Base-by-base conservation (phyloP, 2,888 invertebrate genomes). In the Xanthia togata region DNA sequence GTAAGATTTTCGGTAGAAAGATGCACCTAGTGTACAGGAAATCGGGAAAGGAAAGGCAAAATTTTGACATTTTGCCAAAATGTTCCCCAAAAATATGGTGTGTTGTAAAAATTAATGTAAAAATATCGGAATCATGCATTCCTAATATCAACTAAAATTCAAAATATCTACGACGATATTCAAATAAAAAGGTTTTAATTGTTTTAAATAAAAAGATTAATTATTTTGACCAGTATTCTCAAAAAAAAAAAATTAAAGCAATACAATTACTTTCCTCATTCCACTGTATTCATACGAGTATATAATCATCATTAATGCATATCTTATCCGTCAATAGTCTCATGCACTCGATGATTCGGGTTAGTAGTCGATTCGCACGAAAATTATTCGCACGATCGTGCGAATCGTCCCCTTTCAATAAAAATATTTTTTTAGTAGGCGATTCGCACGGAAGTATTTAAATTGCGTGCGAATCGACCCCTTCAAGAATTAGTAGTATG, bases 341-440 rank as follows among this genome's bases (percentile, higher is more conserved):
- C 59, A 78, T 79, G 82, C 79, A 84, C 77, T 82, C 73, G 76
- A 64, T 72, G 74, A 81, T 84, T 75, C 78, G 85, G n/a, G n/a
- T n/a, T n/a, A n/a, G n/a, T n/a, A n/a, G n/a, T n/a, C n/a, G n/a
- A n/a, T n/a, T n/a, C n/a, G n/a, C n/a, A n/a, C n/a, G n/a, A n/a
- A n/a, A n/a, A n/a, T n/a, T n/a, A n/a, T n/a, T n/a, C n/a, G n/a
- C n/a, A n/a, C n/a, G n/a, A n/a, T n/a, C n/a, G n/a, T n/a, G n/a
- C n/a, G n/a, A n/a, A n/a, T n/a, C n/a, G n/a, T n/a, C n/a, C n/a
- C n/a, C n/a, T n/a, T n/a, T n/a, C n/a, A n/a, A n/a, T n/a, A n/a
- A n/a, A n/a, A n/a, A n/a, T n/a, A n/a, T n/a, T n/a, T n/a, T n/a
- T n/a, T n/a, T n/a, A n/a, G n/a, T n/a, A n/a, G n/a, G n/a, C n/a